Base-by-base conservation (phyloP, 2,888 invertebrate species). In the Autographa pulchrina region DNA sequence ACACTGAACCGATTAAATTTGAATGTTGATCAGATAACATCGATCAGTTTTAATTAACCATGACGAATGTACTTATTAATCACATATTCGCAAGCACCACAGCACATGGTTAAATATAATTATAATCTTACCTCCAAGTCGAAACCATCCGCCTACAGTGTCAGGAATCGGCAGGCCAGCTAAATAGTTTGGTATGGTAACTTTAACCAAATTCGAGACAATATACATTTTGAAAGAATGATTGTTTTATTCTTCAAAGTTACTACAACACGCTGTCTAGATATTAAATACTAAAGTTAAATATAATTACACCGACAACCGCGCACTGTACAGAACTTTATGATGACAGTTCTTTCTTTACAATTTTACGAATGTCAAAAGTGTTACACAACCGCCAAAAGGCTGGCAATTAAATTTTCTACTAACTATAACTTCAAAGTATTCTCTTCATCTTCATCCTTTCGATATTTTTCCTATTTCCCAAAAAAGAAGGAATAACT, bases 121-220 rank as follows among this genome's bases (percentile, higher is more conserved):
- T 43, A 32, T 16, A 32, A 25, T 54, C 89, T 91, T 87, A 98
- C 99, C 96, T 94, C 98, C 97, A 80, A 99, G 96, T 86, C 96
- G 97, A 92, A 98, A 98, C 98, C 98, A 98, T 89, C 99, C 99
- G 78, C 97, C 97, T 82, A 98, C 92, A 16, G 97, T 96, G 89
- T 98, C 97, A 11, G 99, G 99, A 91, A 99, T 97, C 25, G 99
- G 99, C 79, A 99, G 96, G 89, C 96, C 96, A 68, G 98, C 96
- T 85, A 99, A 96, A 96, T 99, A 99, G 93, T 98, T 97, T 7
- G 99, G 98, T 83, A 99, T 92, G 59, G 97, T 97, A 76, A 97
- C 97, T 95, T 98, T 98, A 6, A 99, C 97, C 86, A 98, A 93
- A 88, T 97, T 97, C 66, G 98, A 97, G 70, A 98, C 88, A 65